Base-by-base conservation (phyloP, 2,113 vertebrate species). In the Solea solea region DNA sequence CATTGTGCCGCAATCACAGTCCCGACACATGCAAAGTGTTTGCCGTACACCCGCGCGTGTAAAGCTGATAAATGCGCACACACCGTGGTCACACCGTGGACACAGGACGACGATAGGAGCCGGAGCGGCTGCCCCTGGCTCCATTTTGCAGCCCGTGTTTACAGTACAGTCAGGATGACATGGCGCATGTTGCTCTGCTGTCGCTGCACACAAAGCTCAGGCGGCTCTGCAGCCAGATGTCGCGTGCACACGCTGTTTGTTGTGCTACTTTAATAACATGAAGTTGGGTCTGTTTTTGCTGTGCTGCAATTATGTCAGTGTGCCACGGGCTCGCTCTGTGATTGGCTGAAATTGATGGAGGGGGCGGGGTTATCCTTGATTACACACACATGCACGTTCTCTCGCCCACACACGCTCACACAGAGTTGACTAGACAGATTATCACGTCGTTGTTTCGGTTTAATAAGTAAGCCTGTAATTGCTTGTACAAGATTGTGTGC, bases 341-440 rank as follows among this genome's bases (percentile, higher is more conserved):
- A 94, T 95, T 95, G 96, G 95, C 85, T 90, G 92, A 77, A 89
- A 86, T 81, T 90, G 85, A 95, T 92, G 84, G 86, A 93, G 83
- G 88, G 94, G 95, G 95, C 92, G 95, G 93, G 89, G 89, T 71
- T 90, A 84, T 54, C 58, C 74, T 81, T 85, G 93, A 92, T 90
- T 88, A 88, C 95, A 58, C 7, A 88, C 95, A 58, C 7, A 64
- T 8, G 14, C 54, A 53, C n/a, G 53, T 49, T 34, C 5, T 34
- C 34, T 34, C 34, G 1, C 34, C 12, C 61, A 58, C 34, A 45
- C 45, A 48, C 53, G 84, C 94, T 41, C 64, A 46, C 52, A 57
- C 11, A 67, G 54, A 70, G 77, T 84, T 84, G 56, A 76, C 55
- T 48, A 4, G 45, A 48, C 84, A 76, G 78, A 75, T 72, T 69